Conservation (phyloP, 1,140 invertebrate species). For the Drosophila carrolli region DNA sequence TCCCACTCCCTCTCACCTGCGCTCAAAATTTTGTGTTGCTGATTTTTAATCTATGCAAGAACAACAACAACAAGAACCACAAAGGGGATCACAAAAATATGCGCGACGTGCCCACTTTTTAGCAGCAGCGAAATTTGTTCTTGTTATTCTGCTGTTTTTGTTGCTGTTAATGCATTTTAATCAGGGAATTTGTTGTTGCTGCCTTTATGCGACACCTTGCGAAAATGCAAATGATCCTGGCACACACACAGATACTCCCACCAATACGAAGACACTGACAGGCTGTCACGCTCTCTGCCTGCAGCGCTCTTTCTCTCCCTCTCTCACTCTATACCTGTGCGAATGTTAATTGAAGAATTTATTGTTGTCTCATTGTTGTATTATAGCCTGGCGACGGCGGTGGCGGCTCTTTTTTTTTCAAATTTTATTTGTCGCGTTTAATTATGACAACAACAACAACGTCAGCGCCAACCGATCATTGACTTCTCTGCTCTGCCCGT, state of each 20-base stretch:
- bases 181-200: constrained; percentile 33
- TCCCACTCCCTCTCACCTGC: constrained; percentile 6
- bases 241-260: constrained; percentile 25
- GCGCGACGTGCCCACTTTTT: constrained; percentile 80
- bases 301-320: constrained; percentile 5
- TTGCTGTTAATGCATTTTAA: constrained; percentile 51
- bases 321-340: constrained; percentile 67
- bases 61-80: constrained; percentile 46
- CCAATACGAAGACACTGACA: constrained; percentile 6
- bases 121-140: constrained; percentile 58
- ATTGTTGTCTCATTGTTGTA: constrained; percentile 80
- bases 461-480: constrained; percentile 64
- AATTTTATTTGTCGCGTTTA: constrained; percentile 82
- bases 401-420: constrained; percentile 65
- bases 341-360: constrained; percentile 83
- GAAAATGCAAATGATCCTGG: constrained; percentile 80
- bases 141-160: constrained; percentile 23
- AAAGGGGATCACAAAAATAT: constrained; percentile 60
- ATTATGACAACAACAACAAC: constrained; percentile 69
- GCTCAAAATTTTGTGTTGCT: constrained; percentile 42
- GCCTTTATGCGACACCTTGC: constrained; percentile 68
- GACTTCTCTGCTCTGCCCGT: constrained; percentile 57
- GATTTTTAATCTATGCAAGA: constrained; percentile 71
- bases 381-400: constrained; percentile 61
- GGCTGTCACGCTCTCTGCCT: constrained; percentile 39